Conservation (phyloP, 2,797 vertebrate genomes). For the Rhodeus uyekii region DNA sequence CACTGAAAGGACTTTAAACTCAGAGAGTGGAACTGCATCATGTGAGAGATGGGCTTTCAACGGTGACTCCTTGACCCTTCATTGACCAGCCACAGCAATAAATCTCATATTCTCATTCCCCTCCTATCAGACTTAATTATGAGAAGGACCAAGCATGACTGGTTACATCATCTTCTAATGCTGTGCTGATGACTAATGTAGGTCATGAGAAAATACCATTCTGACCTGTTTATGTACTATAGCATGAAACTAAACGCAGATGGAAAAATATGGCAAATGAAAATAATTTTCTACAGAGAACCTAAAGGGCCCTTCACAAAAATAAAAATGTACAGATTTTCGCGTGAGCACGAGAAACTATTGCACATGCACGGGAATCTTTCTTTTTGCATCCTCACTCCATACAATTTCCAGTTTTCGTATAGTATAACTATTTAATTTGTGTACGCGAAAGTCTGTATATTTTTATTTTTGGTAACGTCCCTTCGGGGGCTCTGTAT, state of each 20-base stretch:
- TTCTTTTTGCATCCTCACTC: too few relatives aligned
- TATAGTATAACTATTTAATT: too few relatives aligned
- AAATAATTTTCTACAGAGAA: too few relatives aligned
- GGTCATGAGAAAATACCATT: neutral
- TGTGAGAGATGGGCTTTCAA: slow-evolving; percentile 16
- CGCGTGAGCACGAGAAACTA: too few relatives aligned
- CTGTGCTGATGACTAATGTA: slow-evolving; percentile 15
- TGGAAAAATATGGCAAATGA: neutral
- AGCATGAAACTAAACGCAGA: neutral
- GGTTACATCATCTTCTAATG: slow-evolving; percentile 14
- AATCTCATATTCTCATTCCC: slow-evolving; percentile 49
- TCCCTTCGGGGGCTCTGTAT: too few relatives aligned
- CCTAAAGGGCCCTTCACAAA: too few relatives aligned
- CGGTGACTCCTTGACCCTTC: slow-evolving; percentile 47
- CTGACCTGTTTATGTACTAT: neutral
- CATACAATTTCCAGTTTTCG: too few relatives aligned
- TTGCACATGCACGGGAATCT: too few relatives aligned
- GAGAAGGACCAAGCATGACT: slow-evolving; percentile 4
- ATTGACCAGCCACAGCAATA: slow-evolving; percentile 45
- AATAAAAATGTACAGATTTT: too few relatives aligned
- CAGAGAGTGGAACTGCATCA: slow-evolving; percentile 14
- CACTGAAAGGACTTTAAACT: neutral
- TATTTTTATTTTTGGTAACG: too few relatives aligned
- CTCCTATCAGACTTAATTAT: slow-evolving; percentile 37
- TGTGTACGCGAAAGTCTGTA: too few relatives aligned